Conservation (phyloP, 2,888 invertebrate species). For the Psylliodes chrysocephalus region DNA sequence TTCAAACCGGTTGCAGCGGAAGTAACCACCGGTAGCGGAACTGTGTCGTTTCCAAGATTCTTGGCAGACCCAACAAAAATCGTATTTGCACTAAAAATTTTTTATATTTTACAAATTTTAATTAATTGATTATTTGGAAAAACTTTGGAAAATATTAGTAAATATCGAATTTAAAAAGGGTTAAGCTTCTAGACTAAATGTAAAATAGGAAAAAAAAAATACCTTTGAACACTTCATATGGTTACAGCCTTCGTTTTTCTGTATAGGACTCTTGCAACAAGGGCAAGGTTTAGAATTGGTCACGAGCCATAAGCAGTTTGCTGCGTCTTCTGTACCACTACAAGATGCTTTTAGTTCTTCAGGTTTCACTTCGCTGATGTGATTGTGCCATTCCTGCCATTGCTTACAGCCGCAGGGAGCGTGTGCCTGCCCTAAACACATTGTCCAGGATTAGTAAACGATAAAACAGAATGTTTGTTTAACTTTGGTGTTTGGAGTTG, state of each 20-base stretch:
- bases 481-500: too few relatives aligned
- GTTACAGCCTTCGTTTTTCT: constrained; percentile 79
- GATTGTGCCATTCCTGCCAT: constrained; percentile 69
- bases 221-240: constrained; percentile 80
- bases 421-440: constrained; percentile 68
- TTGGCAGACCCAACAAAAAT: constrained; percentile 79
- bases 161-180: too few relatives aligned
- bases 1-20: constrained; percentile 71
- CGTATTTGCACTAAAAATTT: constrained; percentile 74
- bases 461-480: too few relatives aligned
- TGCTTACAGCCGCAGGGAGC: constrained; percentile 74
- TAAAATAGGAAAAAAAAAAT: too few relatives aligned
- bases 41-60: constrained; percentile 78
- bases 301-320: constrained; percentile 75
- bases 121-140: too few relatives aligned
- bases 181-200: too few relatives aligned
- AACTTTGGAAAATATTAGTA: too few relatives aligned
- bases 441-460: background rate
- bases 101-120: too few relatives aligned
- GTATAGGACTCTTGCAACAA: constrained; percentile 76
- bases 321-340: constrained; percentile 70
- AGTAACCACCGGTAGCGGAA: constrained; percentile 76
- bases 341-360: constrained; percentile 69
- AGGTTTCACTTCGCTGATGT: constrained; percentile 73
- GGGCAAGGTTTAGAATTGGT: constrained; percentile 78